phyloP scores from a whole-genome alignment of 2,888 invertebrate genomes.

The Rotaria socialis region DNA sequence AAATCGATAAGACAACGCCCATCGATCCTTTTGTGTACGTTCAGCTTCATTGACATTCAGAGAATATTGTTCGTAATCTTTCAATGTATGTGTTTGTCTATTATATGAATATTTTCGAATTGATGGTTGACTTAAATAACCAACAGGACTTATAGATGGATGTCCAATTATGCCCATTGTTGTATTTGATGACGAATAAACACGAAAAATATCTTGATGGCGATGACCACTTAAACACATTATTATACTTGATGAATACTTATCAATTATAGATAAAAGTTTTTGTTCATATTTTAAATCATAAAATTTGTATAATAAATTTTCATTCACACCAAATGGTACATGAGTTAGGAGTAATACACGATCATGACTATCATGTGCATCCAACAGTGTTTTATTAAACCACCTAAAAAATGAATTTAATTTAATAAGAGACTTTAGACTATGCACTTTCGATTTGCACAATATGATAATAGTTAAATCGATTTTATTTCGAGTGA shows the following conservation, averaged over 20 bases:
- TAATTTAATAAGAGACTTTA: not conserved
- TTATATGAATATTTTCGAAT: constrained; percentile 11
- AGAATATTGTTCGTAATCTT: constrained; percentile 2
- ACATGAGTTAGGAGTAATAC: not conserved
- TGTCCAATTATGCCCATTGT: not conserved
- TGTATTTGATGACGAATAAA: not conserved
- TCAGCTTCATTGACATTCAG: not conserved
- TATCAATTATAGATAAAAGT: not conserved
- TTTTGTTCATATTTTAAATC: not conserved
- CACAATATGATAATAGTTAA: too few relatives aligned
- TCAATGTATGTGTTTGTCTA: not conserved
- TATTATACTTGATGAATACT: not conserved
- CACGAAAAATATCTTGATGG: not conserved
- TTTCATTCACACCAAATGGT: not conserved
- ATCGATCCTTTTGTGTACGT: not conserved
- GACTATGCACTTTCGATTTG: too few relatives aligned
- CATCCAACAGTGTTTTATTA: constrained; percentile 1
- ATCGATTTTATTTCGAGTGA: too few relatives aligned
- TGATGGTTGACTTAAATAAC: not conserved
- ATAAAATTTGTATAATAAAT: not conserved
- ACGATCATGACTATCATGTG: not conserved
- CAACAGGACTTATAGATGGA: not conserved
- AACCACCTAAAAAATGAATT: not conserved
- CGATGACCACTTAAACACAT: constrained; percentile 28
- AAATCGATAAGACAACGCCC: not conserved